Percentiles rank a stretch among this genome's conserved stretches.
Evolutionary conservation across 2,113 vertebrate genomes (phyloP).

Genomic region (Conger conger): DNA sequence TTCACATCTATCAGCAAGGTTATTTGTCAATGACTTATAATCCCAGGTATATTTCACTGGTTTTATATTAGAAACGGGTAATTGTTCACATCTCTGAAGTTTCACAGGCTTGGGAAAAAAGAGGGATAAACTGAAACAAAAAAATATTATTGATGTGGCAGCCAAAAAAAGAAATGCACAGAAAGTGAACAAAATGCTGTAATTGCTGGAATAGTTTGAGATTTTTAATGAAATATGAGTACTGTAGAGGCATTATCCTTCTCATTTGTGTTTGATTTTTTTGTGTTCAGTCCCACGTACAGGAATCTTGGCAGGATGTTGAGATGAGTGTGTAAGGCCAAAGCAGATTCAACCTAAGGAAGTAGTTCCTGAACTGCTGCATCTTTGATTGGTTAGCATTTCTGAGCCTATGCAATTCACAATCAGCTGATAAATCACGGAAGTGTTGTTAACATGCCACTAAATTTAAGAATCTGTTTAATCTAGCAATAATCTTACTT

Average conservation of each 20-base stretch:
- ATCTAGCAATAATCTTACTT: neutral
- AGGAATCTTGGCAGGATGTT: neutral
- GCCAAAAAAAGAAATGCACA: conserved; percentile 44
- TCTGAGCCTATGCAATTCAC: neutral
- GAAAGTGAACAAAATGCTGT: conserved; percentile 31
- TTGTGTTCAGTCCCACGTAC: neutral
- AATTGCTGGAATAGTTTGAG: conserved; percentile 30
- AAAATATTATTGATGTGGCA: conserved; percentile 72
- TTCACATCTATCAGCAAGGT: conserved; percentile 82
- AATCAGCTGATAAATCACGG: neutral
- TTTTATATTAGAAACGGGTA: conserved; percentile 72
- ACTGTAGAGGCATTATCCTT: conserved; percentile 6
- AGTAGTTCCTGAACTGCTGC: neutral
- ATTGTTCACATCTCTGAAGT: conserved; percentile 78
- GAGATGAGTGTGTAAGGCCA: neutral
- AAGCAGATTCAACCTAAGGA: neutral
- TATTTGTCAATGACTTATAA: conserved; percentile 85
- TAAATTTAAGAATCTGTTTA: neutral
- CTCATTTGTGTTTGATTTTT: neutral
- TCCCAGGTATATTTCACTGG: conserved; percentile 79
- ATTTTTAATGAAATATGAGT: conserved; percentile 28
- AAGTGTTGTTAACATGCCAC: neutral
- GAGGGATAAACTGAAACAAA: conserved; percentile 64
- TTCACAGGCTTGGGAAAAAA: conserved; percentile 74
- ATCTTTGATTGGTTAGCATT: neutral